These are phyloP conservation scores for Cephonodes hylas DNA, from an alignment of 2,888 invertebrate genomes.

Conservation along the genomic window DNA sequence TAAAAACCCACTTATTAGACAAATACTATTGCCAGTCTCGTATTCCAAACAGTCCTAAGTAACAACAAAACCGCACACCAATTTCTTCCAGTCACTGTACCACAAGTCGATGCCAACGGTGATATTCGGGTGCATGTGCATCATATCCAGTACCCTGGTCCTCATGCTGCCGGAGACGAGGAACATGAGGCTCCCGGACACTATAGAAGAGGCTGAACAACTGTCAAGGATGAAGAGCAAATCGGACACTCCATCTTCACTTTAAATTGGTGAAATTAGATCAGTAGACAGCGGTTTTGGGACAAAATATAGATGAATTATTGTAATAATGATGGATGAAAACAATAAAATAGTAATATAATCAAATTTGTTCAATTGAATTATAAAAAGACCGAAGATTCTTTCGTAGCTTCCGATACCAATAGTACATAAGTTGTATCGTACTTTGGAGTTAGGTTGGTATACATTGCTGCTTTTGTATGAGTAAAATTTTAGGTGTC, in stretches of 20 bases:
- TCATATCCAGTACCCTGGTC: constrained; percentile 82
- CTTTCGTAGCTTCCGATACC: too few relatives aligned
- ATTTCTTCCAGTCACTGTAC: constrained; percentile 51
- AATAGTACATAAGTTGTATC: too few relatives aligned
- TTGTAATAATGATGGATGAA: neutral
- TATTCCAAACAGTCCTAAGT: too few relatives aligned
- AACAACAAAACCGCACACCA: neutral
- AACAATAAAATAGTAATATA: neutral
- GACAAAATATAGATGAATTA: neutral
- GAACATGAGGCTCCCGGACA: constrained; percentile 84
- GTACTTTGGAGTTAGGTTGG: too few relatives aligned
- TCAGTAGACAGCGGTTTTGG: neutral
- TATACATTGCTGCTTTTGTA: too few relatives aligned
- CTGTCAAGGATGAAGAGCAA: constrained; percentile 57
- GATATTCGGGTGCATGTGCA: constrained; percentile 83
- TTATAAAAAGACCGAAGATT: too few relatives aligned
- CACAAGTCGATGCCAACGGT: constrained; percentile 82
- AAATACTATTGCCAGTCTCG: neutral
- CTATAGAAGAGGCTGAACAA: constrained; percentile 84
- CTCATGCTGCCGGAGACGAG: constrained; percentile 86
- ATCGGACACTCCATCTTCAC: constrained; percentile 29
- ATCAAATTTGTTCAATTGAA: too few relatives aligned
- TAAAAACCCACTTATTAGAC: too few relatives aligned
- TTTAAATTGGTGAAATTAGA: neutral
- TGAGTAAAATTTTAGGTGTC: neutral